These are phyloP conservation scores for Flexamia atlantica DNA, from an alignment of 2,888 invertebrate genomes.

Conservation along the genomic window DNA sequence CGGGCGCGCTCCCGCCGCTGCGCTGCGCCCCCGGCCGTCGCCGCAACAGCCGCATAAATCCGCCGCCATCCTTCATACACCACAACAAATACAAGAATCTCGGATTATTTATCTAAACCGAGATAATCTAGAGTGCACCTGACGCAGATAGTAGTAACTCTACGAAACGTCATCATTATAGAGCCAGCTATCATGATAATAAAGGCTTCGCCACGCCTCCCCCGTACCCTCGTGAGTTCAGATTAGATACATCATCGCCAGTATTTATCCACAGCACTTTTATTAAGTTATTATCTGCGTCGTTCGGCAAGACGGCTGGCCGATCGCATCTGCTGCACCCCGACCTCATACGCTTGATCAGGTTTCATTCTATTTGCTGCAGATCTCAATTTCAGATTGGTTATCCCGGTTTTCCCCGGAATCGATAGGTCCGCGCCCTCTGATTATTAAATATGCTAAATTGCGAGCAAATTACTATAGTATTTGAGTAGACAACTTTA, in stretches of 20 bases:
- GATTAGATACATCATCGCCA: slow-evolving; percentile 41
- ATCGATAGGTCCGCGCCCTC: background rate
- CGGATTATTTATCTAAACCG: slow-evolving; percentile 53
- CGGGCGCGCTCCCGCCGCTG: background rate
- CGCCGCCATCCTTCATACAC: slow-evolving; percentile 43
- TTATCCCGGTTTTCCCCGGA: background rate
- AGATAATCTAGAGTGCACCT: slow-evolving; percentile 58
- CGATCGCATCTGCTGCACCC: slow-evolving; percentile 39
- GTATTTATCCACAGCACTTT: slow-evolving; percentile 45
- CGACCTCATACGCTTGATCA: background rate
- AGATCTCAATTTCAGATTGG: slow-evolving; percentile 25
- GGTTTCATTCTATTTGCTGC: slow-evolving; percentile 17
- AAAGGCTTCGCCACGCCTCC: slow-evolving; percentile 36
- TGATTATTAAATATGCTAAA: background rate
- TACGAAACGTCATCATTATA: slow-evolving; percentile 62
- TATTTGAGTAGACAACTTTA: background rate
- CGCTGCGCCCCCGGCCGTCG: slow-evolving; percentile 8
- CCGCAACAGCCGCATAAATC: slow-evolving; percentile 36
- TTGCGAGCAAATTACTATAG: background rate
- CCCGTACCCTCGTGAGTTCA: background rate
- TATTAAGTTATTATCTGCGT: slow-evolving; percentile 44
- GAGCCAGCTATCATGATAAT: slow-evolving; percentile 59
- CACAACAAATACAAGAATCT: slow-evolving; percentile 54
- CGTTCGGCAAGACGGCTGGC: background rate
- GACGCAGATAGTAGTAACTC: slow-evolving; percentile 61